phyloP scores from a whole-genome alignment of 2,113 vertebrate genomes.

The Ariopsis seemanni region DNA sequence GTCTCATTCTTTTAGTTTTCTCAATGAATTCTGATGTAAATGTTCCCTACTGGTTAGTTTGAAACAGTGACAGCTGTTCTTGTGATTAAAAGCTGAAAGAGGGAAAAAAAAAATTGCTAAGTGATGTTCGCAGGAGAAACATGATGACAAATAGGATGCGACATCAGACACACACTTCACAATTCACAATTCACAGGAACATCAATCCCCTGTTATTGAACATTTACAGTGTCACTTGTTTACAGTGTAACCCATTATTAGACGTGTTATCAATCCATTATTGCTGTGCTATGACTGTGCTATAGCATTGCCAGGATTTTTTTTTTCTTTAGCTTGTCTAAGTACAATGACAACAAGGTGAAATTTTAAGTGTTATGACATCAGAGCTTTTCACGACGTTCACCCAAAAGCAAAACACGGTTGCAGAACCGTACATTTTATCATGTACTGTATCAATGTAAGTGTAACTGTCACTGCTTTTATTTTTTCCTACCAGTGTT shows the following conservation, averaged over 20 bases:
- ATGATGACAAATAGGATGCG: neutral
- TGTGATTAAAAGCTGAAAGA: neutral
- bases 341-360: neutral
- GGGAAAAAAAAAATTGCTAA: neutral
- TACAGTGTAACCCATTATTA: neutral
- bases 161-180: neutral
- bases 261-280: neutral
- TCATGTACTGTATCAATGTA: neutral
- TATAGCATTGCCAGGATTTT: neutral
- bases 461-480: neutral
- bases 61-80: neutral
- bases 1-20: neutral
- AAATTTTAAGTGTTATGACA: neutral
- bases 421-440: neutral
- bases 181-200: neutral
- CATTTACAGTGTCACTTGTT: neutral
- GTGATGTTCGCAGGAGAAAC: neutral
- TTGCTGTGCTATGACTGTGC: neutral
- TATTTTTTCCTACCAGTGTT: neutral
- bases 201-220: neutral
- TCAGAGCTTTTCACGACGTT: neutral
- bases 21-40: neutral
- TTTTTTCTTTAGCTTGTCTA: neutral
- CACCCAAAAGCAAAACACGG: neutral
- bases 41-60: neutral